These are phyloP conservation scores for Chloromyia formosa DNA, from an alignment of 2,888 invertebrate genomes.

Conservation along the genomic window DNA sequence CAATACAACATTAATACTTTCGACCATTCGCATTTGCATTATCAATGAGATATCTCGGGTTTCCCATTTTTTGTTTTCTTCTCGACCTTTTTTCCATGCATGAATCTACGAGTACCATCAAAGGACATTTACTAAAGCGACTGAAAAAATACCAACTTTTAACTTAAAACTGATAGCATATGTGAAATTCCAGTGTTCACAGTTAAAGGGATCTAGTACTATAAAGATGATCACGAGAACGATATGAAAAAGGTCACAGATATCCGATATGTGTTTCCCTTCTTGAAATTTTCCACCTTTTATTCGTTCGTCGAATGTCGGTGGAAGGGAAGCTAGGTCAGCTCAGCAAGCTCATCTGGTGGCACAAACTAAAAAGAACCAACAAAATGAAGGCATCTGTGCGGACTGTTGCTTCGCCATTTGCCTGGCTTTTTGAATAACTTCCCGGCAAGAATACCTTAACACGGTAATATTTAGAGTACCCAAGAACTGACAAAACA, in stretches of 20 bases:
- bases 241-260: slow-evolving; percentile 5
- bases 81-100: not conserved
- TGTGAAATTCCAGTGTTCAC: not conserved
- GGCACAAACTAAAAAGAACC: too few species aligned
- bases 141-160: slow-evolving; percentile 1
- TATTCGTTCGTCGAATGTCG: too few species aligned
- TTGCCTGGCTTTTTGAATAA: too few species aligned
- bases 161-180: slow-evolving; percentile 11
- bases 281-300: not conserved
- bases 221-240: not conserved
- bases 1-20: slow-evolving; percentile 16
- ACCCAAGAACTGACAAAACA: too few species aligned
- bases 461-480: too few species aligned
- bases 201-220: not conserved
- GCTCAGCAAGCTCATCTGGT: too few species aligned
- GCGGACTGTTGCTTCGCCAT: too few species aligned
- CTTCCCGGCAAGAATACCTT: too few species aligned
- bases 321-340: too few species aligned
- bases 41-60: slow-evolving; percentile 15
- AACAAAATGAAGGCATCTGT: too few species aligned
- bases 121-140: slow-evolving; percentile 12
- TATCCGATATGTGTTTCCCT: not conserved
- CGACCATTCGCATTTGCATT: slow-evolving; percentile 20
- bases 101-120: not conserved
- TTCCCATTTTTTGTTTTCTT: not conserved